These are phyloP conservation scores for Timema podura DNA, from an alignment of 2,888 invertebrate species.

Conservation along the genomic window DNA sequence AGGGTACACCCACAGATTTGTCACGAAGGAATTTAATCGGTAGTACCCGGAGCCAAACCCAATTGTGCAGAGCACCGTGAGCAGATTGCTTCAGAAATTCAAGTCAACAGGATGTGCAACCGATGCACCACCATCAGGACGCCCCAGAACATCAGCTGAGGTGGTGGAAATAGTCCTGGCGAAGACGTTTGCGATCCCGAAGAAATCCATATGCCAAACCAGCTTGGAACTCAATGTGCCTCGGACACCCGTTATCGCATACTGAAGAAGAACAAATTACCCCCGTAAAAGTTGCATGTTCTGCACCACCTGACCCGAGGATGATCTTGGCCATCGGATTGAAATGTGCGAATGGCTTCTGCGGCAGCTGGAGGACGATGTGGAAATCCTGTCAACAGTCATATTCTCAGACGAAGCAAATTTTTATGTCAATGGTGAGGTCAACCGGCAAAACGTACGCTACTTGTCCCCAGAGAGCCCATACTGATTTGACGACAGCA, in stretches of 20 bases:
- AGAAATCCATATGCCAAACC: neutral
- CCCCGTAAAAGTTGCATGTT: neutral
- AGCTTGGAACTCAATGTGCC: neutral
- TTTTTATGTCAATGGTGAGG: neutral
- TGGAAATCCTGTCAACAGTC: neutral
- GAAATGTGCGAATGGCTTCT: slow-evolving; percentile 2
- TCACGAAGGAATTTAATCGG: neutral
- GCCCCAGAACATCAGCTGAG: neutral
- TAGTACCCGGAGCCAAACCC: neutral
- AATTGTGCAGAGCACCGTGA: neutral
- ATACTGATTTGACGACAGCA: neutral
- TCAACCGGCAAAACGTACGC: too few species aligned
- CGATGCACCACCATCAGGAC: neutral
- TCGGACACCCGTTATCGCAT: neutral
- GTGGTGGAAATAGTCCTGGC: neutral
- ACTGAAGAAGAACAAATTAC: too few species aligned
- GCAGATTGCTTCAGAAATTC: neutral
- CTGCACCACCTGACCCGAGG: neutral
- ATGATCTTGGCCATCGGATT: neutral
- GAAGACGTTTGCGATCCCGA: too few species aligned
- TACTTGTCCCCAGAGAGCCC: too few species aligned
- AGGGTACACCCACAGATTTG: neutral
- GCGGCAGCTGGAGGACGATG: neutral
- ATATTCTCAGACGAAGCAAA: neutral
- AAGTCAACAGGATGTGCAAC: neutral